These are phyloP conservation scores for Leuciscus waleckii DNA, from an alignment of 2,797 vertebrate species.

Conservation along the genomic window DNA sequence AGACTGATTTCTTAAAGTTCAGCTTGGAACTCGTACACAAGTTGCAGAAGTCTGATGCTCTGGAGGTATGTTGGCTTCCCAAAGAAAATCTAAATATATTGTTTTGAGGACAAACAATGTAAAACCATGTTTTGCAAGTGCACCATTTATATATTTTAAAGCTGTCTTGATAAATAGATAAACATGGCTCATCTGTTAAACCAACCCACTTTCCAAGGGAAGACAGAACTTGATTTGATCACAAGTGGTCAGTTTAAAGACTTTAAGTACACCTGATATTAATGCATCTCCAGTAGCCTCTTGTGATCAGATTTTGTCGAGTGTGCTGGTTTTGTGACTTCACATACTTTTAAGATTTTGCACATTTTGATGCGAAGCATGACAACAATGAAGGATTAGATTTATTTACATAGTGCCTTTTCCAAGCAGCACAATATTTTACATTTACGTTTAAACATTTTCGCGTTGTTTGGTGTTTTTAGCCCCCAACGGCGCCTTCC, in stretches of 20 bases:
- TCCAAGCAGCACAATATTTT: no score
- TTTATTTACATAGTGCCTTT: no score
- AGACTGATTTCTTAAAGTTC: slow-evolving; percentile 87
- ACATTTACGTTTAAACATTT: no score
- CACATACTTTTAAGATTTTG: neutral
- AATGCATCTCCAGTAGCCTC: neutral
- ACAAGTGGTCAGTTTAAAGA: no score
- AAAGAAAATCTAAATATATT: neutral
- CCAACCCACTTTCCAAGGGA: neutral
- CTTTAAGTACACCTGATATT: neutral
- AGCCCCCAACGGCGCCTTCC: no score
- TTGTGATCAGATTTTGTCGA: neutral
- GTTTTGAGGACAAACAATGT: neutral
- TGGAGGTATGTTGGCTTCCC: slow-evolving; percentile 76
- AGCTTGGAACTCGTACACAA: slow-evolving; percentile 87
- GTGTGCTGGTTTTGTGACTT: neutral
- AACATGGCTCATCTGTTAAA: neutral
- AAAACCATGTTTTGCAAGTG: neutral
- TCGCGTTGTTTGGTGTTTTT: no score
- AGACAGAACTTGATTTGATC: no score
- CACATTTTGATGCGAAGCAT: neutral
- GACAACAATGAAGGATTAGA: no score
- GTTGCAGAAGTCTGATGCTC: slow-evolving; percentile 84
- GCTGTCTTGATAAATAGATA: neutral
- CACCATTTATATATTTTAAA: neutral